Evolutionary conservation across 2,888 invertebrate genomes (phyloP).

Genomic region (Caenorhabditis doughertyi): DNA sequence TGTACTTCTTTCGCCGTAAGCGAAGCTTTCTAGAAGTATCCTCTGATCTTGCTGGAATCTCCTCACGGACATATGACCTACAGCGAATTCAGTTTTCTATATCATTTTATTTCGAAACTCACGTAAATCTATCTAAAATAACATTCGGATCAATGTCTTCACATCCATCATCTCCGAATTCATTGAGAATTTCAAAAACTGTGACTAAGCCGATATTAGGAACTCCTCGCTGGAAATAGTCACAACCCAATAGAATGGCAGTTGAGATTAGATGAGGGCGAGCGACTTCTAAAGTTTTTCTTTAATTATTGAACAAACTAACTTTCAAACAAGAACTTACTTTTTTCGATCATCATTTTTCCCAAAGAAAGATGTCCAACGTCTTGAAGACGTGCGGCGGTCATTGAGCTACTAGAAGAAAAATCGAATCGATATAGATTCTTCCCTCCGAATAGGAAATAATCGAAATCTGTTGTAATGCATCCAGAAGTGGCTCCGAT

Average conservation of each 20-base stretch:
- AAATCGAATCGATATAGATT: conserved; percentile 89
- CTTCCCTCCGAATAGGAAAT: conserved; percentile 96
- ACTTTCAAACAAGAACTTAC: not conserved
- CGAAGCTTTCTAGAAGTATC: conserved; percentile 57
- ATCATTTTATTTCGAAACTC: conserved; percentile 25
- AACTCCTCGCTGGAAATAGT: conserved; percentile 87
- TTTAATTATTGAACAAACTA: not conserved
- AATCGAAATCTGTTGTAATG: conserved; percentile 97
- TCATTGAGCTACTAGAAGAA: not conserved
- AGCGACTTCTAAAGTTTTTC: conserved; percentile 42
- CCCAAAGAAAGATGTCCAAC: conserved; percentile 45
- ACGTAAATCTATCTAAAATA: conserved; percentile 74
- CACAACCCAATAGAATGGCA: conserved; percentile 95
- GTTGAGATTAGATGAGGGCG: conserved; percentile 88
- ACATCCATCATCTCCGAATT: conserved; percentile 62
- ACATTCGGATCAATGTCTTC: conserved; percentile 71
- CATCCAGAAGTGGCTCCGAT: conserved; percentile 90
- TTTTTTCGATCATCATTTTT: conserved; percentile 38
- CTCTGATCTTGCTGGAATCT: conserved; percentile 59
- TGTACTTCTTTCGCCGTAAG: conserved; percentile 47
- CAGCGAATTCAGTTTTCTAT: not conserved
- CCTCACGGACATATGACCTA: conserved; percentile 56
- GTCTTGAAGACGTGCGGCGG: conserved; percentile 70
- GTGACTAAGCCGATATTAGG: conserved; percentile 63
- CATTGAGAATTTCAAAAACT: conserved; percentile 71